phyloP scores from a whole-genome alignment of 1,140 invertebrate species.

The Saccostrea cuccullata region DNA sequence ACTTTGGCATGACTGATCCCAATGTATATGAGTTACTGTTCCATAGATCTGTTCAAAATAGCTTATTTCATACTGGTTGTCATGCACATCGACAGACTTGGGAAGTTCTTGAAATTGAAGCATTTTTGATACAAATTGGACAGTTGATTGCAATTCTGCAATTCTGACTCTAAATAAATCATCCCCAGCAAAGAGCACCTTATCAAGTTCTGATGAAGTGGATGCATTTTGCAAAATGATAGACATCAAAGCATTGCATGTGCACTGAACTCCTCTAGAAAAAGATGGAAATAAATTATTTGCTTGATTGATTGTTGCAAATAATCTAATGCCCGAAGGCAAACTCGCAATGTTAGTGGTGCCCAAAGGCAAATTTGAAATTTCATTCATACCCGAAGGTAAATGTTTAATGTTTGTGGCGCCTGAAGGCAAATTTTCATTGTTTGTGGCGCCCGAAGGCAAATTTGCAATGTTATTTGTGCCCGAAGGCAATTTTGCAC shows the following conservation, averaged over 20 bases:
- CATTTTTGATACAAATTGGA: constrained; percentile 31
- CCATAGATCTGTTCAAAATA: constrained; percentile 14
- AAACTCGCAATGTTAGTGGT: neutral
- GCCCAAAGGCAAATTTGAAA: constrained; percentile 5
- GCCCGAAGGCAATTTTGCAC: constrained; percentile 8
- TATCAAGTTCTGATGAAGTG: constrained; percentile 2
- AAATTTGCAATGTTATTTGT: neutral
- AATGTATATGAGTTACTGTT: constrained; percentile 29
- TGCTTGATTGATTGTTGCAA: neutral
- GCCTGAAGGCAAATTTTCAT: neutral
- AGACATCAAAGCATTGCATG: constrained; percentile 40
- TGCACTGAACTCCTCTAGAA: constrained; percentile 32
- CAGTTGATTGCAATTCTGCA: constrained; percentile 17
- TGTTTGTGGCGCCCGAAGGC: too few relatives aligned
- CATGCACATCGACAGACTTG: neutral
- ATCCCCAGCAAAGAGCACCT: constrained; percentile 18
- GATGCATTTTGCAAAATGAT: neutral
- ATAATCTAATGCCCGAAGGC: neutral
- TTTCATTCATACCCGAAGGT: neutral
- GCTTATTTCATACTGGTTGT: neutral
- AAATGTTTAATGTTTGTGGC: neutral
- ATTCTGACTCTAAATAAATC: constrained; percentile 21
- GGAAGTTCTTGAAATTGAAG: constrained; percentile 36
- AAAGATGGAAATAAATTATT: constrained; percentile 18
- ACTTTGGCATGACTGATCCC: neutral